Percentiles rank a stretch among this genome's conserved stretches.
phyloP scores from a whole-genome alignment of 2,113 vertebrate species.

The Vanacampus margaritifer region DNA sequence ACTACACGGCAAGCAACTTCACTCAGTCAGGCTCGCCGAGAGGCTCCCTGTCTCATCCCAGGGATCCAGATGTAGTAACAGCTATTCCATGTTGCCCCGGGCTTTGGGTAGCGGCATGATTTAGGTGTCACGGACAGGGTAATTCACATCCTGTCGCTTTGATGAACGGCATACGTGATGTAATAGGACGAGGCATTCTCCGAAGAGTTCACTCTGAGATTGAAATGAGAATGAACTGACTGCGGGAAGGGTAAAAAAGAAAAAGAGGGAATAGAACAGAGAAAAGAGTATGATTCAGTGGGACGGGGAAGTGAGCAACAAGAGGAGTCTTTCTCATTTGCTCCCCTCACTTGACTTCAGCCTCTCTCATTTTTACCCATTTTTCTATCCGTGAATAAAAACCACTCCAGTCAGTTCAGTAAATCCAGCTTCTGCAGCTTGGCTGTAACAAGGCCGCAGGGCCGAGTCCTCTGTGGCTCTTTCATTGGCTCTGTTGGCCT shows the following conservation, averaged over 20 bases:
- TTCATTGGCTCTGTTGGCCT: constrained; percentile 48
- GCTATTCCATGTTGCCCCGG: constrained; percentile 46
- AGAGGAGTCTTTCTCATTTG: constrained; percentile 20
- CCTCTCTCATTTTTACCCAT: constrained; percentile 11
- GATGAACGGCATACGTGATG: constrained; percentile 64
- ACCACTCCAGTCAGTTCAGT: constrained; percentile 48
- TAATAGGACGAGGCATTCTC: constrained; percentile 58
- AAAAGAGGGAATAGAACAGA: constrained; percentile 13
- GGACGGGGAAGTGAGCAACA: constrained; percentile 15
- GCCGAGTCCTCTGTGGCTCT: constrained; percentile 57
- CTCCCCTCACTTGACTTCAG: constrained; percentile 13
- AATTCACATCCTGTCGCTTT: constrained; percentile 65
- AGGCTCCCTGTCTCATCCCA: constrained; percentile 30
- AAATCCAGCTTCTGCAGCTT: constrained; percentile 49
- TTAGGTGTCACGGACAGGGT: constrained; percentile 64
- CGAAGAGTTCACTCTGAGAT: constrained; percentile 46
- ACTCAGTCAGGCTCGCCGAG: constrained; percentile 17
- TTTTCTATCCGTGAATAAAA: constrained; percentile 52
- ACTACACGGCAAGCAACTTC: constrained; percentile 18
- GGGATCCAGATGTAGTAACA: constrained; percentile 56
- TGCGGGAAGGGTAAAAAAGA: constrained; percentile 25
- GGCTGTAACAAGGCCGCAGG: constrained; percentile 41
- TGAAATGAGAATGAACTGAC: constrained; percentile 67
- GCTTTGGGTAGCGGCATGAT: constrained; percentile 48
- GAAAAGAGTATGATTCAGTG: constrained; percentile 20